Evolutionary conservation across 2,888 invertebrate species (phyloP).

Genomic region (Liopterus haemorrhoidalis): DNA sequence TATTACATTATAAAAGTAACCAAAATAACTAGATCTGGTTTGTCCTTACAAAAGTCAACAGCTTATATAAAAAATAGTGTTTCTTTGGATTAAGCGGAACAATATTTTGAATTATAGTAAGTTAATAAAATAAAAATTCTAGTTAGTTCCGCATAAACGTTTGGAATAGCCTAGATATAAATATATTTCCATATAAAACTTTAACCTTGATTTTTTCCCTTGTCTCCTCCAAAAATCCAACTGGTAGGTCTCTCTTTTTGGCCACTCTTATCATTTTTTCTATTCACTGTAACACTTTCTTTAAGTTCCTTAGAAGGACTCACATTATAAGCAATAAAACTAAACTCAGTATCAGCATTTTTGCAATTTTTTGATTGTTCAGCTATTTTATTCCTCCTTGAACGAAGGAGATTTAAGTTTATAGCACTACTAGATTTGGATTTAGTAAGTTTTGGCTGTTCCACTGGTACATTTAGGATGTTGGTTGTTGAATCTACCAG

Average conservation of each 20-base stretch:
- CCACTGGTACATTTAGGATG: conserved; percentile 18
- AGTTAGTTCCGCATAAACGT: too few relatives aligned
- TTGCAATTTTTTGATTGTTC: conserved; percentile 40
- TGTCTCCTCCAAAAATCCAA: conserved; percentile 6
- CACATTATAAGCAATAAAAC: conserved; percentile 42
- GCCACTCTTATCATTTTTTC: conserved; percentile 11
- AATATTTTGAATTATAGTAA: too few relatives aligned
- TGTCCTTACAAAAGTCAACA: too few relatives aligned
- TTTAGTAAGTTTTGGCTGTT: conserved; percentile 42
- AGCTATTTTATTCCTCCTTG: conserved; percentile 40
- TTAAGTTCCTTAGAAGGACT: conserved; percentile 9
- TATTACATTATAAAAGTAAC: too few relatives aligned
- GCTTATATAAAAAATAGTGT: too few relatives aligned
- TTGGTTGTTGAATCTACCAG: conserved; percentile 28
- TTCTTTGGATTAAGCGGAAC: too few relatives aligned
- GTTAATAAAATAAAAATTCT: background rate
- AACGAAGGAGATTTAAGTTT: conserved; percentile 42
- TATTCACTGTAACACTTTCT: conserved; percentile 25
- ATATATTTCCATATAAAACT: background rate
- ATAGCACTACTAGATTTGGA: conserved; percentile 47
- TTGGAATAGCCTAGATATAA: too few relatives aligned
- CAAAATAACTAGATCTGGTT: too few relatives aligned
- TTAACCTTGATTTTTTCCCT: too few relatives aligned
- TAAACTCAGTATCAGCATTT: conserved; percentile 43
- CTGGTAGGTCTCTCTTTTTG: conserved; percentile 5